phyloP scores from a whole-genome alignment of 2,113 vertebrate genomes.

The Felis catus region DNA sequence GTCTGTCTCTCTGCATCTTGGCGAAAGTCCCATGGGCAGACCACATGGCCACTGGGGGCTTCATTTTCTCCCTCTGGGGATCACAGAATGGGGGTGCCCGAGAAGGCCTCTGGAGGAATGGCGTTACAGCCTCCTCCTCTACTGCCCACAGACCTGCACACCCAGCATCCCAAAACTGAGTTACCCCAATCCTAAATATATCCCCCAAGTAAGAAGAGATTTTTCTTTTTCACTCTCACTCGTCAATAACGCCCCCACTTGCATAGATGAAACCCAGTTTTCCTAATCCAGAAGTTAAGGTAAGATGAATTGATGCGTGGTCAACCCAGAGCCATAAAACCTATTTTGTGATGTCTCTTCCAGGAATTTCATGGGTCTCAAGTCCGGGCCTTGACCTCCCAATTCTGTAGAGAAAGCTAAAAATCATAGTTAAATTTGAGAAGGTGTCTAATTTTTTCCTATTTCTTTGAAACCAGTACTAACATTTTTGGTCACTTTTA shows the following conservation, averaged over 20 bases:
- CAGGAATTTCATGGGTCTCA: conserved; percentile 18
- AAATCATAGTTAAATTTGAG: conserved; percentile 42
- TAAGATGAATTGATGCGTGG: not conserved
- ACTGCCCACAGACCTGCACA: not conserved
- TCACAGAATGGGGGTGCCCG: not conserved
- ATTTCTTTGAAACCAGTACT: conserved; percentile 36
- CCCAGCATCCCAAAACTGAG: not conserved
- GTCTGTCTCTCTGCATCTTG: not conserved
- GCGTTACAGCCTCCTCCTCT: not conserved
- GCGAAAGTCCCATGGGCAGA: not conserved
- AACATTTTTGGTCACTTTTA: conserved; percentile 58
- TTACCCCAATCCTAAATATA: not conserved
- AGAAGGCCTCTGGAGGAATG: not conserved
- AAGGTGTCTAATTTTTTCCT: conserved; percentile 40
- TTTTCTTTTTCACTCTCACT: not conserved
- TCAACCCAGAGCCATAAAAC: not conserved
- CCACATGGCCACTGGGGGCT: not conserved
- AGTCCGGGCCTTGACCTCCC: conserved; percentile 32
- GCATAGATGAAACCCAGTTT: not conserved
- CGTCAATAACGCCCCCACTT: not conserved
- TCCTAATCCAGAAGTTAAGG: conserved; percentile 2
- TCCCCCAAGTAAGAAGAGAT: not conserved
- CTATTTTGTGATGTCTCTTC: conserved; percentile 23
- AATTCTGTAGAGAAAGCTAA: conserved; percentile 49
- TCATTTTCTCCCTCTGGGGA: not conserved